phyloP scores from a whole-genome alignment of 1,140 invertebrate genomes.

The Cydia pomonella region DNA sequence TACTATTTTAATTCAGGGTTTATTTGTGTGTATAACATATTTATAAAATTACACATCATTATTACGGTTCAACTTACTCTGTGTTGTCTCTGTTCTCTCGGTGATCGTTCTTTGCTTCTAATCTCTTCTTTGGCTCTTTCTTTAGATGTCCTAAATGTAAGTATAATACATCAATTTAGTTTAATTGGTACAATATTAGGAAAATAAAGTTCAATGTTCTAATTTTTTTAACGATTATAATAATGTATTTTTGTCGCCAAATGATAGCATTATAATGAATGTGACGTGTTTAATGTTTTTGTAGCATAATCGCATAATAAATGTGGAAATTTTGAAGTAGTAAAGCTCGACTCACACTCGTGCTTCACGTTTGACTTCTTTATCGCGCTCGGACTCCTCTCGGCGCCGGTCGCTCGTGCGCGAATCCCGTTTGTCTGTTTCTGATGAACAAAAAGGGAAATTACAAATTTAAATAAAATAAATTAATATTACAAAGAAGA shows the following conservation, averaged over 20 bases:
- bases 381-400: slow-evolving; percentile 69
- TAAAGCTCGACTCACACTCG: slow-evolving; percentile 56
- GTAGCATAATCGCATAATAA: too few species aligned
- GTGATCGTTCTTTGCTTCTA: slow-evolving; percentile 68
- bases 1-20: too few species aligned
- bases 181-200: background rate
- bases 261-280: too few species aligned
- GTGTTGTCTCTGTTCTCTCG: slow-evolving; percentile 68
- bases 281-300: too few species aligned
- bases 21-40: too few species aligned
- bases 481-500: too few species aligned
- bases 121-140: slow-evolving; percentile 68
- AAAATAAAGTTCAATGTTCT: too few species aligned
- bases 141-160: slow-evolving; percentile 55
- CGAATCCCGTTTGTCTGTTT: slow-evolving; percentile 63
- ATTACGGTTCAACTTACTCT: slow-evolving; percentile 52
- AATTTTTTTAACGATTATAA: too few species aligned
- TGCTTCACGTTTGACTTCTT: slow-evolving; percentile 69
- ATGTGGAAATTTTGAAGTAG: background rate
- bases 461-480: too few species aligned
- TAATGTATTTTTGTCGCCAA: too few species aligned
- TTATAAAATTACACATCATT: background rate
- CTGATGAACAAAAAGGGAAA: slow-evolving; percentile 46
- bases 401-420: slow-evolving; percentile 62
- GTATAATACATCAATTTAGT: slow-evolving; percentile 15